Evolutionary conservation across 2,113 vertebrate species (phyloP).

Genomic region (Heterotilapia buettikoferi): DNA sequence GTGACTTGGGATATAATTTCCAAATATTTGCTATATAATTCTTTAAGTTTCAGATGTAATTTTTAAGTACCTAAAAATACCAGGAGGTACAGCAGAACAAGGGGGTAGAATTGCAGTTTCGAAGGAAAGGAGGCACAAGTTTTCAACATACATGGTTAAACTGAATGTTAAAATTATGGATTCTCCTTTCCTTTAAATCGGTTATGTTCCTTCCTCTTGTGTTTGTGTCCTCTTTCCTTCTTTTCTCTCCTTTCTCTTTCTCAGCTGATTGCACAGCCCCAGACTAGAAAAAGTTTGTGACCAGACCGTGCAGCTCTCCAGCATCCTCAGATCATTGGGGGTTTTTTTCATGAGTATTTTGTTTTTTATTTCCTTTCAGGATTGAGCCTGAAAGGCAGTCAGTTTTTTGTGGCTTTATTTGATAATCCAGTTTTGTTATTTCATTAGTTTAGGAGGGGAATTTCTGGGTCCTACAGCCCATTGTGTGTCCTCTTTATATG

Average conservation of each 20-base stretch:
- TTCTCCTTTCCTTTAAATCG: background rate
- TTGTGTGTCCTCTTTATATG: background rate
- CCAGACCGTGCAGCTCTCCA: background rate
- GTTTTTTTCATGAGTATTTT: background rate
- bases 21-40: background rate
- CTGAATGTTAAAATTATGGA: background rate
- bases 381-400: background rate
- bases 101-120: background rate
- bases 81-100: background rate
- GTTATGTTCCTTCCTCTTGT: background rate
- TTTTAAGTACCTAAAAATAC: background rate
- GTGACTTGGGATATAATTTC: background rate
- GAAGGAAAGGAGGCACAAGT: background rate
- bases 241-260: background rate
- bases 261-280: background rate
- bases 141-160: background rate
- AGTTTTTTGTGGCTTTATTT: background rate
- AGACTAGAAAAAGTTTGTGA: background rate
- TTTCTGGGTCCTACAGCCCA: background rate
- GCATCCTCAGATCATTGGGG: fast-evolving
- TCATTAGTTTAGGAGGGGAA: background rate
- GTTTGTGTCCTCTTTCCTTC: background rate
- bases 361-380: background rate
- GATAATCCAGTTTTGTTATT: background rate
- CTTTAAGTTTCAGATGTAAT: background rate